These are phyloP conservation scores for Egretta garzetta DNA, from an alignment of 2,113 vertebrate genomes.

Conservation along the genomic window DNA sequence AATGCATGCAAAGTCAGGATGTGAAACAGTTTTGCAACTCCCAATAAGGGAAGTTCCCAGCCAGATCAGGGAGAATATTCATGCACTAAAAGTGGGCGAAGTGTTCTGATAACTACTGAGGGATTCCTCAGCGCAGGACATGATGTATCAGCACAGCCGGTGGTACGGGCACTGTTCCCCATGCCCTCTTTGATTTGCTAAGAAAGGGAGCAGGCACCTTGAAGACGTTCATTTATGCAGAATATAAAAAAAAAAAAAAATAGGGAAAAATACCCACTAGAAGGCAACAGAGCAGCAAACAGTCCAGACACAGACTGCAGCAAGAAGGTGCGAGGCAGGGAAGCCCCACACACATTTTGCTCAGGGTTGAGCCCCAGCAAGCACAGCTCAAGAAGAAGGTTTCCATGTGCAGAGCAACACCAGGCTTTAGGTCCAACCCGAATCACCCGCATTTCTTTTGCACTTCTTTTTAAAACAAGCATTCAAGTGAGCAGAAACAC, in stretches of 20 bases:
- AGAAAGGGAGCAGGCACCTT: neutral
- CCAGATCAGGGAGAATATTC: neutral
- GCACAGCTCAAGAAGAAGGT: neutral
- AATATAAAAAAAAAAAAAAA: neutral
- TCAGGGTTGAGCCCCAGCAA: neutral
- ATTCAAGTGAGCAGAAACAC: neutral
- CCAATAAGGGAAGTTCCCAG: neutral
- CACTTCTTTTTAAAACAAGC: neutral
- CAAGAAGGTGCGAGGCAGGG: neutral
- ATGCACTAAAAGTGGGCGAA: rapidly evolving
- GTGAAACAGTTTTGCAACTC: neutral
- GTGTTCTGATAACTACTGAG: neutral
- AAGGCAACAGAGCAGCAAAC: neutral
- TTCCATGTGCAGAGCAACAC: rapidly evolving
- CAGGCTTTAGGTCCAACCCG: rapidly evolving
- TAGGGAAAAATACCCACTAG: neutral
- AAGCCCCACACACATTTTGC: neutral
- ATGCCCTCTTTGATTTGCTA: neutral
- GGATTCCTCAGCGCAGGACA: neutral
- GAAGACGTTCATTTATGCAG: neutral
- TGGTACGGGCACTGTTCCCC: neutral
- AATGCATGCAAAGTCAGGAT: neutral
- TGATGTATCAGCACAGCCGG: rapidly evolving
- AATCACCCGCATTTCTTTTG: neutral
- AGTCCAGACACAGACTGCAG: neutral